Conservation (phyloP, 2,888 invertebrate genomes). For the Parelbella ahira region DNA sequence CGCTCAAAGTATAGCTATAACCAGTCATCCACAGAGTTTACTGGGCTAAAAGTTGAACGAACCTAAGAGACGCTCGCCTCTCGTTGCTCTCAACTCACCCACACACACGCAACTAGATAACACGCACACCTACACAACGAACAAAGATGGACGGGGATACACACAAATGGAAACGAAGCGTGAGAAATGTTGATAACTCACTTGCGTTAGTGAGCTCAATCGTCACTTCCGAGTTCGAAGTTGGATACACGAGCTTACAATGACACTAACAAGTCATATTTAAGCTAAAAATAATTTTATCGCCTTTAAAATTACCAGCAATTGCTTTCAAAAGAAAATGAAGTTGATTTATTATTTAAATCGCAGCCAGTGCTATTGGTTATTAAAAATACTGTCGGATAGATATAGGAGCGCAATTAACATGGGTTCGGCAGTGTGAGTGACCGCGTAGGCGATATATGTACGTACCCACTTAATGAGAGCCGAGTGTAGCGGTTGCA, state of each 20-base stretch:
- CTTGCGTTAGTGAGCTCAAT: conserved; percentile 67
- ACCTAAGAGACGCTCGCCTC: conserved; percentile 67
- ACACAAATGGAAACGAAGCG: conserved; percentile 63
- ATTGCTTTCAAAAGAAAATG: no score
- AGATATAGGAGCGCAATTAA: conserved; percentile 60
- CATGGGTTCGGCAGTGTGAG: conserved; percentile 43
- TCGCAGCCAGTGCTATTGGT: no score
- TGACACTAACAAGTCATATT: conserved; percentile 20
- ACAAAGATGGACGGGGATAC: conserved; percentile 59
- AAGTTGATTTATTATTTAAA: no score
- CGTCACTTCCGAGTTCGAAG: conserved; percentile 69
- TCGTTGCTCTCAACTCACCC: conserved; percentile 64
- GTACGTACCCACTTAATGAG: conserved; percentile 43
- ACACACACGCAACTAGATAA: conserved; percentile 46
- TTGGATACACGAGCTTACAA: conserved; percentile 22
- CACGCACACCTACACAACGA: conserved; percentile 42
- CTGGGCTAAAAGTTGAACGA: conserved; percentile 81
- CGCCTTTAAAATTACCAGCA: no score
- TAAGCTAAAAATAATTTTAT: conserved; percentile 21
- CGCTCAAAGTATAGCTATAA: conserved; percentile 37
- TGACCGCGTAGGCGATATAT: conserved; percentile 53
- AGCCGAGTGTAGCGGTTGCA: conserved; percentile 42
- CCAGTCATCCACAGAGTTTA: conserved; percentile 69
- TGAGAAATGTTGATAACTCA: conserved; percentile 80
- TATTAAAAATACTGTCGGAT: conserved; percentile 47